Evolutionary conservation across 2,797 vertebrate species (phyloP).

Genomic region (Lophius americanus): DNA sequence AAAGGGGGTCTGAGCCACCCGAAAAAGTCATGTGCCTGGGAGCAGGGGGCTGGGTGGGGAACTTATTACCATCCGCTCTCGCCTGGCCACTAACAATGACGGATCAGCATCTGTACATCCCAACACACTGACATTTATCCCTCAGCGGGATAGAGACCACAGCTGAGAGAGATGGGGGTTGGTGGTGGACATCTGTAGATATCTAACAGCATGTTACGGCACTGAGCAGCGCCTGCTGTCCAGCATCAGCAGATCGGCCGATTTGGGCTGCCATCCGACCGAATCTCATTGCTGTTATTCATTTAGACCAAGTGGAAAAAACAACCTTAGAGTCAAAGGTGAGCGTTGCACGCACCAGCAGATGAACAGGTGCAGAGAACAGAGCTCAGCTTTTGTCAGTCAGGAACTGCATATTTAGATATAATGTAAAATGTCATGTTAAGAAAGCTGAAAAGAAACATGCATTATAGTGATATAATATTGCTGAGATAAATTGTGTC

Average conservation of each 20-base stretch:
- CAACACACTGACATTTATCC: constrained; percentile 66
- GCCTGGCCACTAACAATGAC: constrained; percentile 73
- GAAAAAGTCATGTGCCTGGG: constrained; percentile 72
- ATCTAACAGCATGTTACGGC: constrained; percentile 51
- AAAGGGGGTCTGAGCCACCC: constrained; percentile 63
- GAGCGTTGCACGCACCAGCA: constrained; percentile 1
- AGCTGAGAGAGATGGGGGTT: neutral
- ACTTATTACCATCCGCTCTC: constrained; percentile 63
- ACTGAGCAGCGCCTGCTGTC: constrained; percentile 46
- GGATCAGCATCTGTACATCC: constrained; percentile 77
- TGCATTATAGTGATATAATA: neutral
- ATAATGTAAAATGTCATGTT: neutral
- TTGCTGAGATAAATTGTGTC: neutral
- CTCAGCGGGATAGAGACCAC: constrained; percentile 31
- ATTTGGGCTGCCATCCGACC: constrained; percentile 54
- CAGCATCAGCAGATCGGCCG: constrained; percentile 47
- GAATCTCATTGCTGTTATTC: constrained; percentile 53
- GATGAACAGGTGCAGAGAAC: constrained; percentile 48
- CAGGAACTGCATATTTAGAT: neutral
- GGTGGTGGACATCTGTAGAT: constrained; percentile 68
- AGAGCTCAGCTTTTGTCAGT: constrained; percentile 3
- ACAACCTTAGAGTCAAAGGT: constrained; percentile 13
- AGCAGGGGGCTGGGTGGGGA: constrained; percentile 39
- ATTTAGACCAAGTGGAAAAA: constrained; percentile 16
- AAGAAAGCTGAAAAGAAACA: neutral